Evolutionary conservation across 2,888 invertebrate species (phyloP).

Genomic region (Deilephila porcellus): DNA sequence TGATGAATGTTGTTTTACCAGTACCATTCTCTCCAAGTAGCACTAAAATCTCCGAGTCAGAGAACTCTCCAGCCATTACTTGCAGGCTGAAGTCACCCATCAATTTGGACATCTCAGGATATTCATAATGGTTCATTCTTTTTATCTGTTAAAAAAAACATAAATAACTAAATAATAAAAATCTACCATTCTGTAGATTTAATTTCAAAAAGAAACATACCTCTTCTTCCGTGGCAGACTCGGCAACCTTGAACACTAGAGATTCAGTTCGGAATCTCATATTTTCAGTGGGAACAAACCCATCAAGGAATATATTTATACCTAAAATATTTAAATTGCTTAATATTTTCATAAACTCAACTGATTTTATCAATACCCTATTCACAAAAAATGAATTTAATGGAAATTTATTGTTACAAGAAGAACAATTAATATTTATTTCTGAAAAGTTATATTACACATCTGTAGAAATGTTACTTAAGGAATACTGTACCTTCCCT

Average conservation of each 20-base stretch:
- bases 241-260: conserved; percentile 98
- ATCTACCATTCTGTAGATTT: not conserved
- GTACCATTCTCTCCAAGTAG: conserved; percentile 99
- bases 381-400: too few species aligned
- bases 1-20: conserved; percentile 99
- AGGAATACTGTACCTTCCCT: conserved; percentile 91
- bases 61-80: conserved; percentile 96
- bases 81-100: conserved; percentile 91
- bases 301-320: conserved; percentile 99
- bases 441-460: not conserved
- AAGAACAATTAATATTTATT: too few species aligned
- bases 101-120: conserved; percentile 95
- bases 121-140: conserved; percentile 97
- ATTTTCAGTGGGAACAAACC: conserved; percentile 99
- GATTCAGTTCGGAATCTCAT: conserved; percentile 99
- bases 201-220: conserved; percentile 54
- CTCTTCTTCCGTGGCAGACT: conserved; percentile 98
- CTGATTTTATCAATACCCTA: not conserved
- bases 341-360: conserved; percentile 1
- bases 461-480: conserved; percentile 1
- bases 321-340: conserved; percentile 73
- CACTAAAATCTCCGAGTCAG: conserved; percentile 99
- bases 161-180: conserved; percentile 20
- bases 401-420: too few species aligned
- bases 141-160: conserved; percentile 84